These are phyloP conservation scores for Festucalex cinctus DNA, from an alignment of 2,113 vertebrate species.

Conservation along the genomic window DNA sequence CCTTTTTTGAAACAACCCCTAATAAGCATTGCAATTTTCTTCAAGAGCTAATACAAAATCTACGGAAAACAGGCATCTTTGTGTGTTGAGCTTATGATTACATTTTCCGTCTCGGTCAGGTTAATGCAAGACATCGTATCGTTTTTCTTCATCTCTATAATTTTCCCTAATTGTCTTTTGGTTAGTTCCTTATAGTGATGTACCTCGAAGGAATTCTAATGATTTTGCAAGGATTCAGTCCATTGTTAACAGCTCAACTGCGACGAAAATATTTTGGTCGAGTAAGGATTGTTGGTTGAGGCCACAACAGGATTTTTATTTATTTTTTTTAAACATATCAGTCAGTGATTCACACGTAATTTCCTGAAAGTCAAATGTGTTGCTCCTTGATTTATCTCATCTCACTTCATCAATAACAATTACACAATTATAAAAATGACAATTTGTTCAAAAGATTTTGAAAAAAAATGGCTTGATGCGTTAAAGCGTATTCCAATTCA, in stretches of 20 bases:
- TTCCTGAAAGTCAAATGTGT: too few relatives aligned
- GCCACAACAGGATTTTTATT: background rate
- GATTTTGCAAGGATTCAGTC: background rate
- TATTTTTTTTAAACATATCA: too few relatives aligned
- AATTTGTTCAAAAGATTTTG: background rate
- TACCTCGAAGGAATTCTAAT: background rate
- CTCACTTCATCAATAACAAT: too few relatives aligned
- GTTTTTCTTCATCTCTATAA: background rate
- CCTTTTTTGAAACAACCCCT: background rate
- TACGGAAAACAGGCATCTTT: background rate
- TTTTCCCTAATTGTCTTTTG: conserved; percentile 3
- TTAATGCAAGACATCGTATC: background rate
- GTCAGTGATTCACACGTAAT: too few relatives aligned
- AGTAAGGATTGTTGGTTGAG: background rate
- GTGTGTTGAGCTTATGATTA: background rate
- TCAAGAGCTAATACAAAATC: background rate
- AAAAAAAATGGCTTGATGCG: conserved; percentile 9
- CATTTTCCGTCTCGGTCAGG: background rate
- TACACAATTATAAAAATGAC: too few relatives aligned
- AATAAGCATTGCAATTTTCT: background rate
- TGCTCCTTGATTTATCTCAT: background rate
- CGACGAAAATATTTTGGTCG: background rate
- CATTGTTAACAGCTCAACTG: background rate
- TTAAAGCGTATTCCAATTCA: conserved; percentile 4
- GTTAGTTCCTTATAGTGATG: background rate